Base-by-base conservation (phyloP, 2,888 invertebrate species). In the Coecobrya sp. region DNA sequence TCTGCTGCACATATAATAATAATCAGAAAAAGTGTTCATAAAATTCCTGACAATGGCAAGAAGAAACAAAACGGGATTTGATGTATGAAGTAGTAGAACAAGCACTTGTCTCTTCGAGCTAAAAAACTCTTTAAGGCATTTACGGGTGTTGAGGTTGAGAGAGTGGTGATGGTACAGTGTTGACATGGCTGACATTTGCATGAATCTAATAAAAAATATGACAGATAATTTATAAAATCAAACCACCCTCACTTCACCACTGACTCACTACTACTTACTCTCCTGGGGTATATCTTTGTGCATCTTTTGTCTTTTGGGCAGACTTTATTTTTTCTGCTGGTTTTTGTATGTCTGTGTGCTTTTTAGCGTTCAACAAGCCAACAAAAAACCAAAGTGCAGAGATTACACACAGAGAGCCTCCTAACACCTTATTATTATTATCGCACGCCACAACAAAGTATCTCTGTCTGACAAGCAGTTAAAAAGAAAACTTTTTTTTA, bases 111-210 rank as follows among this genome's bases (percentile, higher is more conserved):
- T 16, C 3, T 11, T 11, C 2, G 22, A 59, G 59, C 59, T 11
- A 11, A 10, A 55, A 55, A 68, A 36, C 68, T 68, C 68, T 68
- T 68, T 27, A 68, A 68, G 68, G 68, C 68, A 68, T 36, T 68
- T 68, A n/a, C 68, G 68, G 68, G 68, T 68, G 68, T 68, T 49
- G 49, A 70, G 36, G 36, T 36, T 36, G 36, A 36, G 36, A 36
- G 36, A 7, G 7, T 2, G 7, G 36, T 36, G 36, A 7, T 36
- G 36, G 2, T 2, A 7, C 7, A 7, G 70, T 70, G 70, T 70
- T 81, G 81, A 81, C 81, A 59, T 81, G 55, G 30, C 81, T 81
- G 59, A 81, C 55, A 59, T 55, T 81, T 81, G 81, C 81, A 81
- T 81, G 81, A 55, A 59, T 36, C 52, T 55, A 81, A 81, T 59